These are phyloP conservation scores for Sciurus carolinensis DNA, from an alignment of 2,797 vertebrate genomes.

Conservation along the genomic window DNA sequence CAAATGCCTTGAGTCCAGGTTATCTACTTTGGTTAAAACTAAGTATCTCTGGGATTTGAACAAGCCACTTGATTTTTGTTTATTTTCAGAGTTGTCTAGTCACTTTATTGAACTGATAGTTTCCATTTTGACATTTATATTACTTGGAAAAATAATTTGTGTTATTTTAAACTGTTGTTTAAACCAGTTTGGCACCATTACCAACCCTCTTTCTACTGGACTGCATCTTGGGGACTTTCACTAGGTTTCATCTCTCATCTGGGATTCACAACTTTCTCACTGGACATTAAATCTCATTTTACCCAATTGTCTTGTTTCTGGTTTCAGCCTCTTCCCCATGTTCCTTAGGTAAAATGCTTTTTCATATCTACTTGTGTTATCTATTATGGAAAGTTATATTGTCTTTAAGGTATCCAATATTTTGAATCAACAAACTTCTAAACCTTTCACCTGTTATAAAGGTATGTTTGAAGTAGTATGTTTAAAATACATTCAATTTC, in stretches of 20 bases:
- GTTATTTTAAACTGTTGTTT: constrained; percentile 1
- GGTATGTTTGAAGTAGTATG: background rate
- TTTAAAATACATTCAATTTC: background rate
- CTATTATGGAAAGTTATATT: background rate
- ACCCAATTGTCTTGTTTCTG: background rate
- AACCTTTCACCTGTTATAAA: constrained; percentile 5
- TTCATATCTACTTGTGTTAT: background rate
- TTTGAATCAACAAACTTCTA: constrained; percentile 34
- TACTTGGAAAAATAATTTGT: constrained; percentile 8
- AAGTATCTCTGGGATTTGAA: constrained; percentile 22
- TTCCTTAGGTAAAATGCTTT: background rate
- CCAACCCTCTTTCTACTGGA: background rate
- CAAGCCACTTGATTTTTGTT: background rate
- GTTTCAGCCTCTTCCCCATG: background rate
- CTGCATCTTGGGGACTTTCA: background rate
- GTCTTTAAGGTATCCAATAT: constrained; percentile 36
- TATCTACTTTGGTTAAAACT: background rate
- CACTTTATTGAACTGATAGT: background rate
- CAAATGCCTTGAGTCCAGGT: background rate
- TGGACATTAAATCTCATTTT: background rate
- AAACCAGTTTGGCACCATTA: background rate
- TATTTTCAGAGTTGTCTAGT: background rate
- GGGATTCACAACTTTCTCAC: background rate
- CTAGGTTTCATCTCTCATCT: background rate
- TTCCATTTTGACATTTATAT: background rate